Evolutionary conservation across 2,888 invertebrate genomes (phyloP).

Genomic region (Yponomeuta sedellus): DNA sequence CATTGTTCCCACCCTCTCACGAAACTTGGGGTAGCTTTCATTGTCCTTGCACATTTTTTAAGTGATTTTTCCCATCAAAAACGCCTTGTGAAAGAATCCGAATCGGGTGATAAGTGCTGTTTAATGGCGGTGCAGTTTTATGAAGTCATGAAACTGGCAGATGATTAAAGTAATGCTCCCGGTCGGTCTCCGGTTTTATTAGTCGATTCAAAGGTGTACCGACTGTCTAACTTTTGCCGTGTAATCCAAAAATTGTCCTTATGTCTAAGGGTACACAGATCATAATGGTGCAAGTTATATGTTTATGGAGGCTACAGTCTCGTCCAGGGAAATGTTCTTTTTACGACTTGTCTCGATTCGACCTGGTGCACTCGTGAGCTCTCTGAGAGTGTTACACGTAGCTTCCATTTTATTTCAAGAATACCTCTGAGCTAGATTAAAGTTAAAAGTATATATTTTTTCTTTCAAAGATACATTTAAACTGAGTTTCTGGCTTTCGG

Average conservation of each 20-base stretch:
- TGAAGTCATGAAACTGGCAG: slow-evolving; percentile 47
- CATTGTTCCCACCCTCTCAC: slow-evolving; percentile 1
- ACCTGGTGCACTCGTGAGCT: slow-evolving; percentile 1
- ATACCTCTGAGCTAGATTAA: neutral
- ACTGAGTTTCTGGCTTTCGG: neutral
- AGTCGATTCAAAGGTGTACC: slow-evolving; percentile 1
- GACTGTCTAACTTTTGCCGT: neutral
- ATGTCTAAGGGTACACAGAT: neutral
- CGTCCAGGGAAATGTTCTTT: slow-evolving; percentile 2
- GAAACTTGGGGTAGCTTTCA: slow-evolving; percentile 23
- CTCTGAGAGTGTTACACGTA: neutral
- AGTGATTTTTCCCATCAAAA: slow-evolving; percentile 67
- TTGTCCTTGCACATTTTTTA: slow-evolving; percentile 56
- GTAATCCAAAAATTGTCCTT: neutral
- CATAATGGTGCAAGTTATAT: neutral
- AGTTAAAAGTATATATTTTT: neutral
- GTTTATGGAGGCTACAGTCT: neutral
- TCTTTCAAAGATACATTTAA: neutral
- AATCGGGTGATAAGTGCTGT: slow-evolving; percentile 58
- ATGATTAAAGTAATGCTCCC: slow-evolving; percentile 54
- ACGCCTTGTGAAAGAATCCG: slow-evolving; percentile 58
- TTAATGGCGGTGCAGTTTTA: slow-evolving; percentile 56
- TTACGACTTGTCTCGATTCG: slow-evolving; percentile 7
- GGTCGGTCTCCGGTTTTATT: slow-evolving; percentile 29
- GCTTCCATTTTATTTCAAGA: neutral